phyloP scores from a whole-genome alignment of 1,140 invertebrate species.

The Drosophila melanica region DNA sequence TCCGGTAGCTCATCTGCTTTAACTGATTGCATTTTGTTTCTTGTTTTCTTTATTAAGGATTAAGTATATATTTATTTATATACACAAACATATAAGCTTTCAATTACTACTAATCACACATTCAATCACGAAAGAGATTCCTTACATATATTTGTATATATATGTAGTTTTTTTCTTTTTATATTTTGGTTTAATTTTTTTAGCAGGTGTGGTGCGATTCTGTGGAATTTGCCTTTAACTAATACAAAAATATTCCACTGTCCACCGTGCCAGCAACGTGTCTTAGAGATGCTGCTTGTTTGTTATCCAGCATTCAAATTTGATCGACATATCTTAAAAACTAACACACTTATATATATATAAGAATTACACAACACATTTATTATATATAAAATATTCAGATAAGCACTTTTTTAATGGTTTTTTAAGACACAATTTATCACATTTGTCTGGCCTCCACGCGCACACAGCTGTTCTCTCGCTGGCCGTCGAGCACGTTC shows the following conservation, averaged over 20 bases:
- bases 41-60: neutral
- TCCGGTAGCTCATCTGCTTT: slow-evolving; percentile 56
- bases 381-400: neutral
- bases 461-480: slow-evolving; percentile 26
- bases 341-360: neutral
- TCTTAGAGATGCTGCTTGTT: slow-evolving; percentile 18
- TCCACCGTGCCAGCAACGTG: slow-evolving; percentile 7
- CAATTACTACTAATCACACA: neutral
- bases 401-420: slow-evolving; percentile 4
- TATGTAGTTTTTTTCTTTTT: neutral
- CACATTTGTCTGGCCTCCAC: neutral
- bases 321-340: neutral
- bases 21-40: slow-evolving; percentile 37
- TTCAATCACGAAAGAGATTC: slow-evolving; percentile 8
- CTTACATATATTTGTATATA: neutral
- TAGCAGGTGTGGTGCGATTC: neutral
- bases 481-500: slow-evolving; percentile 15
- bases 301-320: slow-evolving; percentile 2
- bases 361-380: neutral
- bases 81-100: slow-evolving; percentile 8
- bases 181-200: neutral
- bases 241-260: slow-evolving; percentile 24
- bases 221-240: slow-evolving; percentile 3
- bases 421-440: neutral
- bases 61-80: too few relatives aligned